A percentile compares a stretch with the other conserved stretches of the same genome.
phyloP scores from a whole-genome alignment of 2,888 invertebrate species.

The Cheilosia grossa region DNA sequence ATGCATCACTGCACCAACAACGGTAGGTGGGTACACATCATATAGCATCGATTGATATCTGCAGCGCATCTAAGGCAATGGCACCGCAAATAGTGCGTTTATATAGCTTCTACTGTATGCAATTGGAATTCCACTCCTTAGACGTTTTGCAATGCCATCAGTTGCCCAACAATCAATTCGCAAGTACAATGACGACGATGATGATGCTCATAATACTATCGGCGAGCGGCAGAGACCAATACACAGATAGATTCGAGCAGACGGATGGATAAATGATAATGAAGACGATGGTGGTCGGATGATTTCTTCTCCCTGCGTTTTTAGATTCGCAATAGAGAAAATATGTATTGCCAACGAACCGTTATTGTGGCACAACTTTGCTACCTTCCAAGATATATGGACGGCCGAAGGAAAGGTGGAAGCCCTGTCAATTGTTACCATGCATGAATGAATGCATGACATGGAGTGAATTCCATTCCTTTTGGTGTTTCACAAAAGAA shows the following conservation, averaged over 20 bases:
- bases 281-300: constrained; percentile 29
- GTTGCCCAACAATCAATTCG: constrained; percentile 14
- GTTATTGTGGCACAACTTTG: constrained; percentile 54
- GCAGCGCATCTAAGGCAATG: constrained; percentile 44
- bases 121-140: constrained; percentile 55
- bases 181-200: not conserved
- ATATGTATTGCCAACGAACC: constrained; percentile 45
- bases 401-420: constrained; percentile 12
- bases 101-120: constrained; percentile 36
- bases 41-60: constrained; percentile 53
- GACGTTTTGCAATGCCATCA: constrained; percentile 35
- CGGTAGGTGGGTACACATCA: not conserved
- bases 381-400: constrained; percentile 52
- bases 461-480: constrained; percentile 45
- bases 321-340: constrained; percentile 28
- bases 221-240: constrained; percentile 45
- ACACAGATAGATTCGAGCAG: not conserved
- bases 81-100: constrained; percentile 70
- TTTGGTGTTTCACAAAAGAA: constrained; percentile 7
- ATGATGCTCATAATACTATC: constrained; percentile 18
- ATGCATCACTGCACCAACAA: constrained; percentile 29
- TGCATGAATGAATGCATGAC: constrained; percentile 52
- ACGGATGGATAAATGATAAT: constrained; percentile 29
- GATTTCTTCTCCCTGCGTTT: constrained; percentile 27
- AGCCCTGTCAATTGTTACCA: constrained; percentile 42